These are phyloP conservation scores for Oxyteleia sp. DNA, from an alignment of 2,888 invertebrate species.

Conservation along the genomic window DNA sequence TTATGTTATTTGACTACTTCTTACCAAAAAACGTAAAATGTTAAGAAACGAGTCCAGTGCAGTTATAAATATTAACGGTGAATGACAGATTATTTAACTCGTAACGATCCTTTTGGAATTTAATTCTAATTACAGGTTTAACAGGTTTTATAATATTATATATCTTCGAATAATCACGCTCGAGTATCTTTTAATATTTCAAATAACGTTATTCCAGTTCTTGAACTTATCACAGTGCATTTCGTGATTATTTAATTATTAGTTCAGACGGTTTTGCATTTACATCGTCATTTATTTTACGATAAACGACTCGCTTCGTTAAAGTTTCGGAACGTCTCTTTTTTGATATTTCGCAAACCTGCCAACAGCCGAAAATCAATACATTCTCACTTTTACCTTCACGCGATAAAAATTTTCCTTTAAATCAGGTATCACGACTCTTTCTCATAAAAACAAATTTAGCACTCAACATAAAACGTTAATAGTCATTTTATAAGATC, in stretches of 20 bases:
- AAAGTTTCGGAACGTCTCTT: too few relatives aligned
- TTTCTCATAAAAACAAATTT: too few relatives aligned
- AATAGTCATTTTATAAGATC: too few relatives aligned
- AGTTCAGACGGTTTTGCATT: constrained; percentile 1
- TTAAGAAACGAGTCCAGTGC: neutral
- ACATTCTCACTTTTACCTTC: too few relatives aligned
- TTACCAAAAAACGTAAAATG: too few relatives aligned
- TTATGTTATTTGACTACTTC: too few relatives aligned
- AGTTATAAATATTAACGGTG: constrained; percentile 38
- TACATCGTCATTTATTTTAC: constrained; percentile 7
- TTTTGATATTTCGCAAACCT: too few relatives aligned
- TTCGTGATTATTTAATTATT: constrained; percentile 32
- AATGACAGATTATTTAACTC: constrained; percentile 16
- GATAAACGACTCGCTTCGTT: neutral
- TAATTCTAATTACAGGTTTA: constrained; percentile 40
- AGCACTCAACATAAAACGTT: too few relatives aligned
- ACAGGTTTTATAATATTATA: constrained; percentile 41
- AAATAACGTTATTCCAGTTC: constrained; percentile 38
- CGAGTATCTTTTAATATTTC: constrained; percentile 21
- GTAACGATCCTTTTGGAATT: constrained; percentile 18
- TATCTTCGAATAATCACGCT: constrained; percentile 27
- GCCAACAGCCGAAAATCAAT: too few relatives aligned
- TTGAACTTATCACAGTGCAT: constrained; percentile 6
- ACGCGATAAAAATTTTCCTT: too few relatives aligned
- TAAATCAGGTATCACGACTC: too few relatives aligned